Evolutionary conservation across 1,140 invertebrate species (phyloP).

Genomic region (Lycorma delicatula): DNA sequence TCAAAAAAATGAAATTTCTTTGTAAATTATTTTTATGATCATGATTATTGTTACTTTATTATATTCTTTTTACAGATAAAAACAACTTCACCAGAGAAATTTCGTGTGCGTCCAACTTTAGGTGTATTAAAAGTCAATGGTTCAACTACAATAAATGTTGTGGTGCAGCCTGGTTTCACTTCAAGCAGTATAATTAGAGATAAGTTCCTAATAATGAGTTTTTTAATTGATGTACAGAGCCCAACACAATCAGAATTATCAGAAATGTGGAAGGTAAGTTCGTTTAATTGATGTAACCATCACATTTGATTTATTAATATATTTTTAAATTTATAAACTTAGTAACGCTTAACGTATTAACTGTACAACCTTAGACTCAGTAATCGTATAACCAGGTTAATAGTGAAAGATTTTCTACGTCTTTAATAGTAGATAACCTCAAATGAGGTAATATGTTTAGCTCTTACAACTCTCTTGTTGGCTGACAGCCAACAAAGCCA

Average conservation of each 20-base stretch:
- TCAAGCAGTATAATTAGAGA: constrained; percentile 47
- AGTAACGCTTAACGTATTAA: not conserved
- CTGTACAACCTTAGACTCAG: not conserved
- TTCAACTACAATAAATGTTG: constrained; percentile 42
- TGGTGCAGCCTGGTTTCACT: constrained; percentile 45
- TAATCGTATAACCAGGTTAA: not conserved
- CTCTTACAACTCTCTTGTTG: no score
- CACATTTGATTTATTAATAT: not conserved
- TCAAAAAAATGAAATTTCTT: no score
- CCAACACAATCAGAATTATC: constrained; percentile 40
- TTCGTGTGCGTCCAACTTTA: constrained; percentile 75
- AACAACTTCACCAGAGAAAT: constrained; percentile 78
- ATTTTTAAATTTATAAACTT: not conserved
- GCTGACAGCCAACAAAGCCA: no score
- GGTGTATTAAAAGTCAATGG: constrained; percentile 57
- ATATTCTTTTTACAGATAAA: constrained; percentile 52
- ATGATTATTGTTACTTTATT: not conserved
- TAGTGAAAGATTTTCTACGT: not conserved
- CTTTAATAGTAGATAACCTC: not conserved
- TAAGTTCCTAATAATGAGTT: constrained; percentile 62
- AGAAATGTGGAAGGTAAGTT: constrained; percentile 54
- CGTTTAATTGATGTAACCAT: not conserved
- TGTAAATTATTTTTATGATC: not conserved
- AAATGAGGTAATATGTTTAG: not conserved
- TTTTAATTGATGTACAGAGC: constrained; percentile 42